These are phyloP conservation scores for Epinotia brunnichana DNA, from an alignment of 2,888 invertebrate genomes.

Conservation along the genomic window DNA sequence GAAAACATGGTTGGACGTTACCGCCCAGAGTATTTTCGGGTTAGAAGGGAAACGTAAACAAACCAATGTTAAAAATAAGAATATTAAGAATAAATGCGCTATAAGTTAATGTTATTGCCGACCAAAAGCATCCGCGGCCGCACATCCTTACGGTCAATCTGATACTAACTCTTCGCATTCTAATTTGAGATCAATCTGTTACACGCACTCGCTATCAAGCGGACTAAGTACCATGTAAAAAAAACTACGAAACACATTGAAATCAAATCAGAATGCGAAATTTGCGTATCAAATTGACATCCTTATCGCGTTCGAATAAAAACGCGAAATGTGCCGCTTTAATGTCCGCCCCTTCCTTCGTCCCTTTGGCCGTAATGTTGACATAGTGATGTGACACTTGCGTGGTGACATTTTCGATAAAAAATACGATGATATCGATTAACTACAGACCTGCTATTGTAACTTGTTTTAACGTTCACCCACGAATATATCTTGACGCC, in stretches of 20 bases:
- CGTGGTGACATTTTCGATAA: slow-evolving; percentile 12
- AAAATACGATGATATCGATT: background rate
- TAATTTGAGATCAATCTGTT: background rate
- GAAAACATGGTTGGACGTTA: background rate
- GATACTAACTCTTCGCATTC: background rate
- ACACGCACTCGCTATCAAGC: background rate
- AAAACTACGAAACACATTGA: too few relatives aligned
- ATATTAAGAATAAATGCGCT: slow-evolving; percentile 46
- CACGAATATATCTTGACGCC: too few relatives aligned
- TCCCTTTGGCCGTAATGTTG: slow-evolving; percentile 57
- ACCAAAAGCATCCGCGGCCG: slow-evolving; percentile 53
- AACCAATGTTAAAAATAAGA: slow-evolving; percentile 24
- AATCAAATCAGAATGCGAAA: background rate
- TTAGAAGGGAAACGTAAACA: slow-evolving; percentile 10
- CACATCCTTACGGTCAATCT: slow-evolving; percentile 38
- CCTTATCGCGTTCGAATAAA: slow-evolving; percentile 69
- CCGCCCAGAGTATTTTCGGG: background rate
- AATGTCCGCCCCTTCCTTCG: slow-evolving; percentile 65
- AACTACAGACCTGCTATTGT: too few relatives aligned
- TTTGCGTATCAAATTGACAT: slow-evolving; percentile 18
- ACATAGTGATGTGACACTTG: slow-evolving; percentile 51
- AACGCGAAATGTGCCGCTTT: slow-evolving; percentile 65
- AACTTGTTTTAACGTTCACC: too few relatives aligned
- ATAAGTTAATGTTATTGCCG: slow-evolving; percentile 51
- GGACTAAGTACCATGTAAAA: too few relatives aligned